A percentile compares a stretch with the other conserved stretches of the same genome.
Evolutionary conservation across 2,888 invertebrate genomes (phyloP).

Genomic region (Neoascia interrupta): DNA sequence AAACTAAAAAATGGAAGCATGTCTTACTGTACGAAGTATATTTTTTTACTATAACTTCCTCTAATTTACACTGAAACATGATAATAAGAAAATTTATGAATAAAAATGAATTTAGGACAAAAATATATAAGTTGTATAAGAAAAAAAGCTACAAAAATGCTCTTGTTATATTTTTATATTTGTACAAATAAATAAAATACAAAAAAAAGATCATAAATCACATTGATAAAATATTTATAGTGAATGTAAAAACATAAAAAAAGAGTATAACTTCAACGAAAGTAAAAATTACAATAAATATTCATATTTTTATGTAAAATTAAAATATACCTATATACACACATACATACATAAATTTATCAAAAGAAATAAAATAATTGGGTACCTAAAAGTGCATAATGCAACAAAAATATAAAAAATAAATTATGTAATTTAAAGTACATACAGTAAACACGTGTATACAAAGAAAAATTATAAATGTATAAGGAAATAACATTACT

Average conservation of each 20-base stretch:
- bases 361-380: conserved; percentile 50
- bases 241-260: conserved; percentile 30
- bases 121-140: conserved; percentile 34
- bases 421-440: conserved; percentile 29
- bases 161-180: conserved; percentile 71
- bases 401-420: conserved; percentile 16
- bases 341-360: conserved; percentile 53
- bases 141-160: conserved; percentile 48
- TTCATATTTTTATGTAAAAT: conserved; percentile 65
- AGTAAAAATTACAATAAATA: conserved; percentile 62
- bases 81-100: conserved; percentile 39
- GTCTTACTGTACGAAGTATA: conserved; percentile 47
- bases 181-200: conserved; percentile 61
- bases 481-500: conserved; percentile 42
- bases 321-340: conserved; percentile 2
- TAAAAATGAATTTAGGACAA: conserved; percentile 18
- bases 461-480: conserved; percentile 16
- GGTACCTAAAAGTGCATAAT: conserved; percentile 54
- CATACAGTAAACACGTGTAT: conserved; percentile 55
- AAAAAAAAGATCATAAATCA: conserved; percentile 15
- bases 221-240: conserved; percentile 36
- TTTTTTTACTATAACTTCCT: conserved; percentile 60
- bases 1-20: conserved; percentile 4
- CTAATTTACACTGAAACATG: conserved; percentile 45
- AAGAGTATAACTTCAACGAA: conserved; percentile 49